These are phyloP conservation scores for Clupea harengus DNA, from an alignment of 2,113 vertebrate genomes.

Conservation along the genomic window DNA sequence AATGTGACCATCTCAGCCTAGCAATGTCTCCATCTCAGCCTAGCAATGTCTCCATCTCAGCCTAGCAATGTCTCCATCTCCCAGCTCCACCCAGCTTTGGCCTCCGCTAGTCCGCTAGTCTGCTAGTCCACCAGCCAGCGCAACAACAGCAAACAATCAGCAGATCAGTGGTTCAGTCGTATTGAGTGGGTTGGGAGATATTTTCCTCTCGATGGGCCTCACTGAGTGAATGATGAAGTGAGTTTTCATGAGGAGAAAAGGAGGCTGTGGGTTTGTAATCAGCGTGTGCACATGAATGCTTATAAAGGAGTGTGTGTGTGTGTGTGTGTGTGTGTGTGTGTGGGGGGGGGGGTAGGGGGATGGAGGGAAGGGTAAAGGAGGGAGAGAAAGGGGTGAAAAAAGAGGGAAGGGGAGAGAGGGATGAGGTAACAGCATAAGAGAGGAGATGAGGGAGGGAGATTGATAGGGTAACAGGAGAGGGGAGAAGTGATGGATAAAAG, in stretches of 20 bases:
- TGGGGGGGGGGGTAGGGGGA: slow-evolving; percentile 77
- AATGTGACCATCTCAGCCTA: too few relatives aligned
- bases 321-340: slow-evolving; percentile 17
- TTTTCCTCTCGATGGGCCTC: background rate
- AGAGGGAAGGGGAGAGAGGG: slow-evolving; percentile 80
- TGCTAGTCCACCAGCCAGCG: background rate
- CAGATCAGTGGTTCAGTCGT: background rate
- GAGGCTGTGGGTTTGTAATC: background rate
- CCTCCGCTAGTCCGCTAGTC: too few relatives aligned
- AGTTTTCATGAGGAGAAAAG: background rate
- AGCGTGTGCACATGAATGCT: background rate
- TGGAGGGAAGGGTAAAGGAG: background rate
- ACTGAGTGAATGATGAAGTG: background rate
- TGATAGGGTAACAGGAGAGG: slow-evolving; percentile 67
- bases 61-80: background rate
- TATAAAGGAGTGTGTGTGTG: too few relatives aligned
- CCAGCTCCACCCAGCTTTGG: too few relatives aligned
- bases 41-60: too few relatives aligned
- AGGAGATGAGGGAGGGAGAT: slow-evolving; percentile 64
- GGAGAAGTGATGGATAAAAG: slow-evolving; percentile 41
- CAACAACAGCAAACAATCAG: background rate
- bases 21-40: too few relatives aligned
- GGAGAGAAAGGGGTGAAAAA: slow-evolving; percentile 66
- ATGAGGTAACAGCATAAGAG: background rate
- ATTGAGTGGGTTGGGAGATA: background rate